Evolutionary conservation across 2,797 vertebrate species (phyloP).

Genomic region (Pseudotriccus pelzelni): DNA sequence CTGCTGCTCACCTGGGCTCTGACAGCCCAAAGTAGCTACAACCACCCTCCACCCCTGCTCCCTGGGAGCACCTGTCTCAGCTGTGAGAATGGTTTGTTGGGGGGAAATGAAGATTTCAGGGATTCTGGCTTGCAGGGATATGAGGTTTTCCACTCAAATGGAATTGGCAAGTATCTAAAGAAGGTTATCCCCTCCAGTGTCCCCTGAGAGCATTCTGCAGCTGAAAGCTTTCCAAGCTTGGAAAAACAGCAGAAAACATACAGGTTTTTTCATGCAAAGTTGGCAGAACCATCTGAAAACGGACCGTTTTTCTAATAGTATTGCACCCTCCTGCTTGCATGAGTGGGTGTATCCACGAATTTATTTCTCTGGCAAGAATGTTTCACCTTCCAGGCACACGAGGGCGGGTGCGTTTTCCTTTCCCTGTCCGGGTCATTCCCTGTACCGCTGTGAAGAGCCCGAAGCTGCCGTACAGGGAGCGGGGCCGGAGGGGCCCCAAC

Average conservation of each 20-base stretch:
- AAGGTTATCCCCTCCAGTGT: background rate
- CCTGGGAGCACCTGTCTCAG: background rate
- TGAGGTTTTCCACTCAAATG: background rate
- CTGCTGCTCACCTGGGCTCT: background rate
- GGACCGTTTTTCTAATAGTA: background rate
- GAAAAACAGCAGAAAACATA: background rate
- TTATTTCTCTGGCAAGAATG: background rate
- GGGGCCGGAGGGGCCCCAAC: background rate
- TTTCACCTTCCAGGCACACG: background rate
- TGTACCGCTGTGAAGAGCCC: accelerated
- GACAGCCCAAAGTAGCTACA: accelerated
- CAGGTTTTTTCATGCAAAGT: background rate
- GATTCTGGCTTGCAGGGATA: background rate
- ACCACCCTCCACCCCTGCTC: accelerated
- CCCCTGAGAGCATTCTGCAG: background rate
- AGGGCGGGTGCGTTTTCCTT: background rate
- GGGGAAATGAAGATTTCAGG: accelerated
- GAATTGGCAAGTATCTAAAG: background rate
- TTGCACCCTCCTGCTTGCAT: background rate
- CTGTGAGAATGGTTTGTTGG: background rate
- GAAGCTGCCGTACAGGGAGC: too few relatives aligned
- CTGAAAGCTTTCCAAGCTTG: background rate
- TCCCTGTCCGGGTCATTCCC: background rate
- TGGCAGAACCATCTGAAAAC: background rate
- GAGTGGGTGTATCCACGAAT: background rate